Conservation (phyloP, 1,140 invertebrate species). For the Stegodyphus dumicola region DNA sequence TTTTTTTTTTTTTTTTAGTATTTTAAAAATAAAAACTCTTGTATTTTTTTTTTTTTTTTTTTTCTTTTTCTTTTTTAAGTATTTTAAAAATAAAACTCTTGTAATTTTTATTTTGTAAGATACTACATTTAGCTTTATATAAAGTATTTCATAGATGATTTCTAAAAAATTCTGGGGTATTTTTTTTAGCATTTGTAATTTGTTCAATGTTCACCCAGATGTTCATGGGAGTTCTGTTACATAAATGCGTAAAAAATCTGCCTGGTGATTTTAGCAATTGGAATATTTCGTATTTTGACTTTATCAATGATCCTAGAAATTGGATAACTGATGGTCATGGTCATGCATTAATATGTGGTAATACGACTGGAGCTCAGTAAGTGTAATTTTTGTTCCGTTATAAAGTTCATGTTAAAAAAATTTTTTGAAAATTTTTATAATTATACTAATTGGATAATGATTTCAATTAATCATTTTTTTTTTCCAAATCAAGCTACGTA, state of each 20-base stretch:
- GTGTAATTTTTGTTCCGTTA: not conserved
- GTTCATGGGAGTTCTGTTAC: conserved; percentile 19
- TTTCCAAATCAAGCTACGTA: not conserved
- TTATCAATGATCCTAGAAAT: conserved; percentile 1
- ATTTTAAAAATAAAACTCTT: not conserved
- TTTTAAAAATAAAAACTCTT: not conserved
- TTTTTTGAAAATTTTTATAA: not conserved
- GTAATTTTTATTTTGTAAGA: not conserved
- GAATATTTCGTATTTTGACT: conserved; percentile 14
- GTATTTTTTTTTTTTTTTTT: not conserved
- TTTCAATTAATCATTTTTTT: not conserved
- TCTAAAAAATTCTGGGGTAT: not conserved
- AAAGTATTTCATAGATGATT: not conserved
- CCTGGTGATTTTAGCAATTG: not conserved
- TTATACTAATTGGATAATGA: not conserved
- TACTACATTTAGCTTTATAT: not conserved
- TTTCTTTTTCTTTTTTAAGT: too few species aligned
- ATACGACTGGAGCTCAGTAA: conserved; percentile 27
- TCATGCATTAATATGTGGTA: conserved; percentile 4
- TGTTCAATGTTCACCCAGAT: conserved; percentile 6
- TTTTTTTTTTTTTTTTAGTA: too few species aligned
- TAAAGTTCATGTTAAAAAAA: not conserved
- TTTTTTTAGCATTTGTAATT: not conserved
- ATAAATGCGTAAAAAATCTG: conserved; percentile 35
- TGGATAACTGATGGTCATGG: not conserved